Conservation (phyloP, 2,113 vertebrate genomes). For the Equus quagga region DNA sequence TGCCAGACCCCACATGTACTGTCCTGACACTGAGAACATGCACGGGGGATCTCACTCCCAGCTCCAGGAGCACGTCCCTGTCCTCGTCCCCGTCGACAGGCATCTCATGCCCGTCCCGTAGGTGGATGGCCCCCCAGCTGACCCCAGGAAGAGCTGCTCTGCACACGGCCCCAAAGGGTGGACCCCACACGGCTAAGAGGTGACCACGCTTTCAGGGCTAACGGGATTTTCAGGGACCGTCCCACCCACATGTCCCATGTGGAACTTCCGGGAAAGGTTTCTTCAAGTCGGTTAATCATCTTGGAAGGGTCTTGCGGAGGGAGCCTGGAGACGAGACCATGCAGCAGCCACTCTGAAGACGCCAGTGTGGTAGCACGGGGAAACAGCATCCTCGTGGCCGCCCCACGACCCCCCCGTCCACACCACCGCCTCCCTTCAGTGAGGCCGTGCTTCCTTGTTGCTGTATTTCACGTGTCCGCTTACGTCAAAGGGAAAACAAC, state of each 20-base stretch:
- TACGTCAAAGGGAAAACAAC: not conserved
- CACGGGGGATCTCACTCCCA: not conserved
- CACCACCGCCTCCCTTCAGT: not conserved
- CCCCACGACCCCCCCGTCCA: not conserved
- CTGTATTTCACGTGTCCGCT: not conserved
- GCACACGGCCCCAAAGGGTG: not conserved
- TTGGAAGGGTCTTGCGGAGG: not conserved
- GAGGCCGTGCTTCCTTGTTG: not conserved
- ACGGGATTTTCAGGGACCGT: not conserved
- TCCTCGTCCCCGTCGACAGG: too few species aligned
- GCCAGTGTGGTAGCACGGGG: too few species aligned
- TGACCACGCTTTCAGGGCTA: not conserved
- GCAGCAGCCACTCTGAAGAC: too few species aligned
- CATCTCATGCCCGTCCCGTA: not conserved
- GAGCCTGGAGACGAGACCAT: not conserved
- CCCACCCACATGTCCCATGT: not conserved
- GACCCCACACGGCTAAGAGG: not conserved
- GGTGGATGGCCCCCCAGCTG: not conserved
- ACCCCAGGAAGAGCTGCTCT: not conserved
- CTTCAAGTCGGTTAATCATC: not conserved
- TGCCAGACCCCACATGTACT: not conserved
- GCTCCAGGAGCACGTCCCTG: not conserved
- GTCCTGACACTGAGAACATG: not conserved
- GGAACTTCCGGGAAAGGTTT: not conserved
- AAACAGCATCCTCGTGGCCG: not conserved